phyloP scores from a whole-genome alignment of 1,140 invertebrate species.

The Papilio aristodemus region DNA sequence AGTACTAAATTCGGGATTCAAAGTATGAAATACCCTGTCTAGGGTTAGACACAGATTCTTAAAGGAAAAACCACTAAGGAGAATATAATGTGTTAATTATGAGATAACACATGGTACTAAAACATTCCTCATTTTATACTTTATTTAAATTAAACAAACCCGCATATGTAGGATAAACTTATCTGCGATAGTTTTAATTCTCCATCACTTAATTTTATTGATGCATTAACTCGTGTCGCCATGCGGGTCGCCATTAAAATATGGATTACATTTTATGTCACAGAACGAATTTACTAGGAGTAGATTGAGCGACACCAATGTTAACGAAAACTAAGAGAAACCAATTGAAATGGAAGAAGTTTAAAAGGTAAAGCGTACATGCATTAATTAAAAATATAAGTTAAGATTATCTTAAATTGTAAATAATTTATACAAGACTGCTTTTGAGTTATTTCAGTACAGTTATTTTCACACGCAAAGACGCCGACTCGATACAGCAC shows the following conservation, averaged over 20 bases:
- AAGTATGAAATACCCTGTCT: too few species aligned
- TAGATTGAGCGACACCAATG: background rate
- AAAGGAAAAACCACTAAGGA: background rate
- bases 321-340: too few species aligned
- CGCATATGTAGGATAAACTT: slow-evolving; percentile 53
- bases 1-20: too few species aligned
- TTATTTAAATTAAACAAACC: slow-evolving; percentile 36
- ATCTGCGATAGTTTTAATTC: slow-evolving; percentile 61
- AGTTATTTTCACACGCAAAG: slow-evolving; percentile 25
- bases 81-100: too few species aligned
- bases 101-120: slow-evolving; percentile 9
- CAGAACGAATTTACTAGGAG: slow-evolving; percentile 24
- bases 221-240: slow-evolving; percentile 47
- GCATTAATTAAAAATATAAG: too few species aligned
- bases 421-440: background rate
- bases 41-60: too few species aligned
- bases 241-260: slow-evolving; percentile 53
- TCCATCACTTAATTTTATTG: slow-evolving; percentile 62
- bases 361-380: too few species aligned
- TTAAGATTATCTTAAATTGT: too few species aligned
- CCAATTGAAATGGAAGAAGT: too few species aligned
- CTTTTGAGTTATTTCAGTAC: background rate
- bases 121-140: slow-evolving; percentile 4
- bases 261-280: slow-evolving; percentile 35
- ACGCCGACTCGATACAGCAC: slow-evolving; percentile 8